Conservation (phyloP, 2,797 vertebrate genomes). For the Bufotes viridis region DNA sequence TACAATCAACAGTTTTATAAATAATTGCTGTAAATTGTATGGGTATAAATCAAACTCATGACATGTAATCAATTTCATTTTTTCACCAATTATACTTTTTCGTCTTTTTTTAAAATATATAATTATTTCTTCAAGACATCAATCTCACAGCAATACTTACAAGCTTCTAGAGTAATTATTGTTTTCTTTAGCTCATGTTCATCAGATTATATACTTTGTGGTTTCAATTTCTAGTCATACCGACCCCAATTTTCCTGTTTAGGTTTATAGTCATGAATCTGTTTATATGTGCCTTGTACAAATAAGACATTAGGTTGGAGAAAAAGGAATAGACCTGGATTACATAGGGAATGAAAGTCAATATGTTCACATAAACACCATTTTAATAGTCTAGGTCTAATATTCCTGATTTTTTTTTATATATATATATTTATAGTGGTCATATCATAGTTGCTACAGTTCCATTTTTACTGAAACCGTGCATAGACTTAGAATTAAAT, state of each 20-base stretch:
- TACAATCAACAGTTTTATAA: constrained; percentile 68
- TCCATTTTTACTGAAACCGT: too few species aligned
- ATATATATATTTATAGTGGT: too few species aligned
- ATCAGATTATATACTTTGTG: constrained; percentile 45
- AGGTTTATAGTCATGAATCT: neutral
- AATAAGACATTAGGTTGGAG: neutral
- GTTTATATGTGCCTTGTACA: neutral
- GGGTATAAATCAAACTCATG: constrained; percentile 73
- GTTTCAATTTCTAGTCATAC: constrained; percentile 39
- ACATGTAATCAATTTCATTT: constrained; percentile 65
- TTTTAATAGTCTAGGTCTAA: too few species aligned
- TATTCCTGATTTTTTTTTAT: too few species aligned
- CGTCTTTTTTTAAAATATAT: constrained; percentile 65
- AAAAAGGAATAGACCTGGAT: neutral
- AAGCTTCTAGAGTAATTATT: constrained; percentile 49
- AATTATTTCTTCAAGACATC: constrained; percentile 66
- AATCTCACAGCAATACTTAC: constrained; percentile 58
- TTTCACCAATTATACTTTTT: constrained; percentile 64
- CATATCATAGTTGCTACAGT: too few species aligned
- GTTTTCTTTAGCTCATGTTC: constrained; percentile 50
- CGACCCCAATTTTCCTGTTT: neutral
- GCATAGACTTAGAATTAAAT: too few species aligned
- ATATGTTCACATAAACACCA: too few species aligned
- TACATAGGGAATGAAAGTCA: neutral
- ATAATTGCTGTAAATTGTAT: constrained; percentile 68